Base-by-base conservation (phyloP, 2,888 invertebrate species). In the Drosophila incognita region DNA sequence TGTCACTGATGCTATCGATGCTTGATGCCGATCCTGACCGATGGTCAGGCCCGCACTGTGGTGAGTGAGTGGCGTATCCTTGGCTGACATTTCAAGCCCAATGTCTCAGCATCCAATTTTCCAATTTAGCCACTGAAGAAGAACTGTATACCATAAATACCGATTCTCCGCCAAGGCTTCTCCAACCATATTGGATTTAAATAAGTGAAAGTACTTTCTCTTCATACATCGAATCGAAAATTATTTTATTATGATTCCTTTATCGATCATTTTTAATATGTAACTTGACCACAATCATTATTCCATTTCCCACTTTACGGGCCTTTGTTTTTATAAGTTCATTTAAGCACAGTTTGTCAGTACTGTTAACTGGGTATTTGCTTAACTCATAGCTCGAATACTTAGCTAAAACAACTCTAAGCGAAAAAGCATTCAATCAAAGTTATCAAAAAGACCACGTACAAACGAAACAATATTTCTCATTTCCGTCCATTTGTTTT, bases 371-470 rank as follows among this genome's bases (percentile, higher is more conserved):
- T 13, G 42, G 21, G 11, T 11, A 8, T 46, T 21, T 21, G 4
- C 38, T 31, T 13, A 21, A 13, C 49, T 27, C 51, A 56, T 29
- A n/a, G 21, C 61, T 69, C 53, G 69, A 75, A 62, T n/a, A 58
- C n/a, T 31, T 31, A 21, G 24, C n/a, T 51, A 1, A 42, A 33
- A 33, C 6, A 8, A 52, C 42, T 24, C 46, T 46, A 24, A 46
- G 8, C 46, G 21, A 24, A 46, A 24, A 46, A 46, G 46, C 15
- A 8, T 21, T 46, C 15, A 15, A 24, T 46, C 21, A 15, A 15
- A 8, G 21, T 15, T 46, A 42, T 6, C 36, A 29, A 51, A 76
- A 76, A 24, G 21, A 76, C 69, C 74, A 74, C 74, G 74, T 74
- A 62, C 62, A 15, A 64, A 52, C 51, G 46, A 61, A 40, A 13